Evolutionary conservation across 2,113 vertebrate species (phyloP).

Genomic region (Elaphurus davidianus): DNA sequence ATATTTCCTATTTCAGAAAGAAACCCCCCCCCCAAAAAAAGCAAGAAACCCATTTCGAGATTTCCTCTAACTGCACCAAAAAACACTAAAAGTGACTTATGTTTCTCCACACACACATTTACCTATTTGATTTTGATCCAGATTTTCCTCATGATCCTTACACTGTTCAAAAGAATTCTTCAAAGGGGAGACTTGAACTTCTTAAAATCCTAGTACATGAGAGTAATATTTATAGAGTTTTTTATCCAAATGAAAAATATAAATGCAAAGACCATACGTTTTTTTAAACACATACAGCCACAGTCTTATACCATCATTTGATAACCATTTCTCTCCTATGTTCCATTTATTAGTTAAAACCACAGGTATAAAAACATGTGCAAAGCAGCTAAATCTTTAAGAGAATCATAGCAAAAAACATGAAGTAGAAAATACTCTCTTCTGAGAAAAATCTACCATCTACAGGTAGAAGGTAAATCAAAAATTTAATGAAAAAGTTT

Average conservation of each 20-base stretch:
- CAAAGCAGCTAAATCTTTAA: slow-evolving; percentile 15
- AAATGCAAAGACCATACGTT: background rate
- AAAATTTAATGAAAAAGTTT: background rate
- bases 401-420: background rate
- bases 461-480: background rate
- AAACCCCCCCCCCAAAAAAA: background rate
- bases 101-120: background rate
- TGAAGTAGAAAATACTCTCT: background rate
- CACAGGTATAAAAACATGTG: background rate
- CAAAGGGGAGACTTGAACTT: background rate
- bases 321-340: background rate
- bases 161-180: background rate
- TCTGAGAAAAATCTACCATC: background rate
- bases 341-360: background rate
- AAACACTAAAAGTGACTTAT: background rate
- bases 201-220: background rate
- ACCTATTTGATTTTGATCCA: background rate
- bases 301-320: background rate
- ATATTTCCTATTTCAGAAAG: slow-evolving; percentile 21
- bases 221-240: background rate
- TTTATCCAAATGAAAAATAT: background rate
- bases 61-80: background rate
- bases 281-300: background rate
- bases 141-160: background rate
- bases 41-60: background rate